Base-by-base conservation (phyloP, 2,797 vertebrate genomes). In the Acanthurus lineatus region DNA sequence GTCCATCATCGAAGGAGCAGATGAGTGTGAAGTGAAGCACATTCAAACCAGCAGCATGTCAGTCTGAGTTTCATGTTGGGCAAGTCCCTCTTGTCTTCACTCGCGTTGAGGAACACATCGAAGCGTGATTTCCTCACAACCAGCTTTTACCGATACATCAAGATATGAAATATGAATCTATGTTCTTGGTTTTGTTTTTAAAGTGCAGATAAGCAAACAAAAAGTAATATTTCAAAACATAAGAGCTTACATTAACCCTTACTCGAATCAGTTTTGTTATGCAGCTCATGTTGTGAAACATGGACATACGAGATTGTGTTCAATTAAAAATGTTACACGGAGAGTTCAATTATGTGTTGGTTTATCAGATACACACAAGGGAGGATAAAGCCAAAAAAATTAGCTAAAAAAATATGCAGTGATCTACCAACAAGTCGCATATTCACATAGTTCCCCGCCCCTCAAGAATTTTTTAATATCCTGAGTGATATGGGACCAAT, bases 21-120 rank as follows among this genome's bases (percentile, higher is more conserved):
- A 90, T 88, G 86, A 91, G 87, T 89, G 88, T 92, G 88, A 91
- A 91, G 84, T 77, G 69, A 84, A 79, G 83, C 82, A 65, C 90
- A 76, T 67, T 81, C 61, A 62, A 65, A 83, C 85, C 77, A 79
- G 79, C 86, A 70, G 76, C 78, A 68, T 86, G 84, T 86, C 88
- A 87, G 65, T 90, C 84, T 76, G 77, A 80, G 88, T 81, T 82
- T 84, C 79, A 75, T 79, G 87, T 81, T 22, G 59, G 79, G 75
- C 78, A 77, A 68, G 84, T 81, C 84, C 80, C 68, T 86, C 78
- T 75, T 84, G 81, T 88, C 89, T 88, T 88, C 81, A 84, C 77
- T 78, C 4, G 14, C 79, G 76, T 76, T 84, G 66, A 71, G 22
- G 56, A 91, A 83, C 76, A 63, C 0, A 8, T 72, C 28, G 20